Evolutionary conservation across 2,888 invertebrate species (phyloP), one percentile per base, ranked within the genome.

Genomic region (Tanytarsus gracilentus): DNA sequence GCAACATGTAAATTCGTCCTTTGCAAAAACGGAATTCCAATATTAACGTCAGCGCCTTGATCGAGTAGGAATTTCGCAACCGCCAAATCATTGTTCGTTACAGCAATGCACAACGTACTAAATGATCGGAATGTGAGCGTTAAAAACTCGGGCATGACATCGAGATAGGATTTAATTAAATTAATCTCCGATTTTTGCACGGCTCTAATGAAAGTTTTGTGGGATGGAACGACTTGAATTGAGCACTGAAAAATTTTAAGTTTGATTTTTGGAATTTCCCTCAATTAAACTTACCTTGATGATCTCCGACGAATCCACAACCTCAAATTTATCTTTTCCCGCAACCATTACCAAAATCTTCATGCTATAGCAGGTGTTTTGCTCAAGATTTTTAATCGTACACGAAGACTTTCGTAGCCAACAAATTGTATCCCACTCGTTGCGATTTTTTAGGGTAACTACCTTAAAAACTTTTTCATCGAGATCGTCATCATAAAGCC

Each of bases 101-200:
- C 55, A n/a, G 55, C 55, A 9, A 55, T 11, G 30, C 55, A 30
- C 23, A 55, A 36, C 2, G 55, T 39, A 9, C 33, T 30, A 23
- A 39, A 26, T 9, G 55, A 55, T 39, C 39, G 36, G 8, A 39
- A 55, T 14, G 55, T 55, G n/a, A 55, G 16, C 8, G 8, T 39
- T n/a, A 55, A 14, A 39, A 21, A 55, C 11, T 55, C 55, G 1
- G 55, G 55, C 55, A 55, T 55, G 4, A 55, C 7, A n/a, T 55
- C 30, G 8, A 55, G 14, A 39, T 39, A 36, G 14, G 30, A 25
- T 23, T 36, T 55, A 25, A 55, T 39, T 25, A 55, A 25, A 14
- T 55, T n/a, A 7, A 55, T 7, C 16, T 55, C 39, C 4, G 36
- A 36, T 26, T 55, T 55, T 16, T 55, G 55, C n/a, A 55, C 26